Evolutionary conservation across 2,888 invertebrate species (phyloP), one percentile per base, ranked within the genome.

Genomic region (Sphaeridia pumilis): DNA sequence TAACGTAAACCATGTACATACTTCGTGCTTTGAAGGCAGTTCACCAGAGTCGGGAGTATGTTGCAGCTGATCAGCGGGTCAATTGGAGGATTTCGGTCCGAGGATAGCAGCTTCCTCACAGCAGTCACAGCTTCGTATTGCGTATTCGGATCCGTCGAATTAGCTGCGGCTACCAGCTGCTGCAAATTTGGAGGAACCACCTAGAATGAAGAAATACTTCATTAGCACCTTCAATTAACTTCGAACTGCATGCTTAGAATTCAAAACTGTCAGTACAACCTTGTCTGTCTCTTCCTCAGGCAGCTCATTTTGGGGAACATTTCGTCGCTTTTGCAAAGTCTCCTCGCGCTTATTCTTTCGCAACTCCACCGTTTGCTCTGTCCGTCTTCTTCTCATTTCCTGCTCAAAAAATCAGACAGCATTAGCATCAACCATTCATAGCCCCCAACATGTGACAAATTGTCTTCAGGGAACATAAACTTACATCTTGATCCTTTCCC

Each of bases 401-500:
- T 90, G 70, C n/a, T n/a, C n/a, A n/a, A n/a, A n/a, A n/a, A n/a
- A n/a, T n/a, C n/a, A n/a, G n/a, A n/a, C n/a, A n/a, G n/a, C n/a
- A n/a, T n/a, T n/a, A n/a, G n/a, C n/a, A n/a, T n/a, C n/a, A n/a
- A n/a, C n/a, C n/a, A n/a, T n/a, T n/a, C n/a, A n/a, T n/a, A n/a
- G n/a, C n/a, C n/a, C n/a, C n/a, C n/a, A n/a, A n/a, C n/a, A n/a
- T n/a, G n/a, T n/a, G n/a, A n/a, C n/a, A n/a, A n/a, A n/a, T n/a
- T n/a, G n/a, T n/a, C n/a, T n/a, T n/a, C n/a, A n/a, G n/a, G n/a
- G n/a, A n/a, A n/a, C n/a, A n/a, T n/a, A n/a, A n/a, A n/a, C 88
- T 84, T 78, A 93, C 94, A 78, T 95, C 95, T 75, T 90, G 90
- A 79, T 97, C 95, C 79, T 95, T 97, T 70, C 95, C 95, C 79